Conservation (phyloP, 2,113 vertebrate species). For the Myrmophylax atrothorax region DNA sequence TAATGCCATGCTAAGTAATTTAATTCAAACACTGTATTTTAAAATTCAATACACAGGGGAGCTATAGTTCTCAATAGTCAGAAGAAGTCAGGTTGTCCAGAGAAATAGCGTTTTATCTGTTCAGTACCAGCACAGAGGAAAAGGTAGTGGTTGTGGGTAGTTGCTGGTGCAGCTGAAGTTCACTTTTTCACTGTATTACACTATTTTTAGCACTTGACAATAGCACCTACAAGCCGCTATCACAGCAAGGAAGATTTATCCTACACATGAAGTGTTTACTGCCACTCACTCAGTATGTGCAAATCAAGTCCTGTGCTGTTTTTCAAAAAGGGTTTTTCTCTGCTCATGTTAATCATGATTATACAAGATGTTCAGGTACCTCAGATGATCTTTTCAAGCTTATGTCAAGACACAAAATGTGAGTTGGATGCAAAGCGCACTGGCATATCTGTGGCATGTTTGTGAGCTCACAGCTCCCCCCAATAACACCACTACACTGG, state of each 20-base stretch:
- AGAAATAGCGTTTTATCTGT: not conserved
- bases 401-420: not conserved
- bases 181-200: constrained; percentile 2
- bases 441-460: rapidly evolving
- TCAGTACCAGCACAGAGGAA: not conserved
- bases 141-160: not conserved
- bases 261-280: not conserved
- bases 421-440: not conserved
- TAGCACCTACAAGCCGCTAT: not conserved
- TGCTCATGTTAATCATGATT: not conserved
- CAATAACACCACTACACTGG: not conserved
- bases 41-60: not conserved
- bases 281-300: not conserved
- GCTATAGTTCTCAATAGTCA: not conserved
- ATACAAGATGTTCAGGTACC: not conserved
- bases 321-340: not conserved
- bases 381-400: constrained; percentile 35
- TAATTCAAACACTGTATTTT: not conserved
- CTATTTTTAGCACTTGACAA: constrained; percentile 28
- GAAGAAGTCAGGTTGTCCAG: not conserved
- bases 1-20: not conserved
- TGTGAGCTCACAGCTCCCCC: not conserved
- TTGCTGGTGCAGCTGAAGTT: not conserved
- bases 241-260: constrained; percentile 8
- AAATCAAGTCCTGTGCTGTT: not conserved